Percentiles rank a stretch among this genome's conserved stretches.
Conservation (phyloP, 2,113 vertebrate species). For the Lasiurus cinereus region DNA sequence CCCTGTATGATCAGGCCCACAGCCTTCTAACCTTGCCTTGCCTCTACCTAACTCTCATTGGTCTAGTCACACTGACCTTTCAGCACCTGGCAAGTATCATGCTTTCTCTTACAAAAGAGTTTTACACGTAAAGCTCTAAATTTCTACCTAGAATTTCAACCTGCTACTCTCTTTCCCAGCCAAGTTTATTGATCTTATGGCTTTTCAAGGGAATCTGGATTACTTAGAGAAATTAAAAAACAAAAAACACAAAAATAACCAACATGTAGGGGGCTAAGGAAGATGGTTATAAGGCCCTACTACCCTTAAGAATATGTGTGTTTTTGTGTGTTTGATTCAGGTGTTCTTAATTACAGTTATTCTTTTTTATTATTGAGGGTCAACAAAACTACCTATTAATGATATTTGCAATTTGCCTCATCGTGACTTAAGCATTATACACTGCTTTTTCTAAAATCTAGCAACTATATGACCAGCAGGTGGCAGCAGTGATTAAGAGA, state of each 20-base stretch:
- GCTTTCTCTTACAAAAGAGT: not conserved
- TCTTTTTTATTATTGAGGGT: slow-evolving; percentile 86
- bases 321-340: not conserved
- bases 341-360: slow-evolving; percentile 1
- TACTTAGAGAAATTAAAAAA: not conserved
- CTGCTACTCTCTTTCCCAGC: not conserved
- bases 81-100: not conserved
- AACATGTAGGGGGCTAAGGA: not conserved
- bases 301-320: not conserved
- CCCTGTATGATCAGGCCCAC: fast-evolving
- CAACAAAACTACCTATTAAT: slow-evolving; percentile 89
- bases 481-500: slow-evolving; percentile 77
- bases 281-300: not conserved
- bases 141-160: not conserved
- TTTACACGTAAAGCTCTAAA: not conserved
- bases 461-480: slow-evolving; percentile 79
- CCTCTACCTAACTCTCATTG: no score
- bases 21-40: not conserved
- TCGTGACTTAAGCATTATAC: slow-evolving; percentile 90
- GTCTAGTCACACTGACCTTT: not conserved
- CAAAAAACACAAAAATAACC: not conserved
- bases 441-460: slow-evolving; percentile 90
- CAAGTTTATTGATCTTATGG: not conserved
- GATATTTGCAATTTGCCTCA: slow-evolving; percentile 87
- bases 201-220: not conserved